A percentile compares a stretch with the other conserved stretches of the same genome.
These are phyloP conservation scores for Conger conger DNA, from an alignment of 2,113 vertebrate species.

Conservation along the genomic window DNA sequence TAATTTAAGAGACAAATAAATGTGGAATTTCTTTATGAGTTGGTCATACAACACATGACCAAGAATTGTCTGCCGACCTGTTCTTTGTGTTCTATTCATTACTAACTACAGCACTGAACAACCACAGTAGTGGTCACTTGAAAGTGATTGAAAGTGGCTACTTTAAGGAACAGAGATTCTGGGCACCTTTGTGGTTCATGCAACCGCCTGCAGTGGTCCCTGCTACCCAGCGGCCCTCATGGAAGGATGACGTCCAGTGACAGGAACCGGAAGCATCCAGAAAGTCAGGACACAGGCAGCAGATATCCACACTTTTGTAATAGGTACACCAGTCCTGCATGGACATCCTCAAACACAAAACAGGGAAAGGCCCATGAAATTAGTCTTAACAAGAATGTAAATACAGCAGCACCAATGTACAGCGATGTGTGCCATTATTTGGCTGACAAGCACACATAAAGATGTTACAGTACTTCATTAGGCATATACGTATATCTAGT, in stretches of 20 bases:
- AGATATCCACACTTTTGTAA: slow-evolving; percentile 60
- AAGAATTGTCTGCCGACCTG: not conserved
- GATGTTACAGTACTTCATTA: too few relatives aligned
- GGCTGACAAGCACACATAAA: too few relatives aligned
- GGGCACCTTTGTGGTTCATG: slow-evolving; percentile 42
- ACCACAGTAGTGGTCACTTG: not conserved
- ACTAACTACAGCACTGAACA: not conserved
- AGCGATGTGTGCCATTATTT: too few relatives aligned
- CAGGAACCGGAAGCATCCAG: slow-evolving; percentile 45
- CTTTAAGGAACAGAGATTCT: not conserved
- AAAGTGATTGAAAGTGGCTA: not conserved
- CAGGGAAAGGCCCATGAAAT: not conserved
- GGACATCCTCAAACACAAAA: slow-evolving; percentile 57
- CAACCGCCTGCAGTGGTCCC: slow-evolving; percentile 68
- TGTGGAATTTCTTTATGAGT: not conserved
- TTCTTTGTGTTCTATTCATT: not conserved
- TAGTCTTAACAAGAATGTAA: not conserved
- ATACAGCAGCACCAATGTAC: too few relatives aligned
- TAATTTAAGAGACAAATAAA: not conserved
- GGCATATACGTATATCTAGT: too few relatives aligned
- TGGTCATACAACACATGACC: not conserved
- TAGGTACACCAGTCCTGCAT: slow-evolving; percentile 53
- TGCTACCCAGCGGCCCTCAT: slow-evolving; percentile 62
- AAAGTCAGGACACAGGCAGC: slow-evolving; percentile 56
- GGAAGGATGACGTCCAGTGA: slow-evolving; percentile 48